These are phyloP conservation scores for Agelaius tricolor DNA, from an alignment of 2,113 vertebrate genomes.

Conservation along the genomic window DNA sequence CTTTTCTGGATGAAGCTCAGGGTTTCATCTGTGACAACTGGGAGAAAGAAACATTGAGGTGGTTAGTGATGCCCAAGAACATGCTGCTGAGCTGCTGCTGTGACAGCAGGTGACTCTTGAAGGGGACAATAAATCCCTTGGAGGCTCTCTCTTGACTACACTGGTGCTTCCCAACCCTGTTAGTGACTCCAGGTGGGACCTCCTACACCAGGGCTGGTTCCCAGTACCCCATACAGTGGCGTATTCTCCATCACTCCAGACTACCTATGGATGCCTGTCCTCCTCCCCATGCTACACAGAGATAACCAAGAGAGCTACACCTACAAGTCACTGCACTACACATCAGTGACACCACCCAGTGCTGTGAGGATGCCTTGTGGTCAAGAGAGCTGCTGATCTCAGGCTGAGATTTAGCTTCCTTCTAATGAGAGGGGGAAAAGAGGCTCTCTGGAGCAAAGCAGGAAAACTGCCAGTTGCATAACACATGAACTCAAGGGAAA, in stretches of 20 bases:
- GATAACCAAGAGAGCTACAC: background rate
- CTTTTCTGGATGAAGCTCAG: constrained; percentile 94
- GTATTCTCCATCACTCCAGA: background rate
- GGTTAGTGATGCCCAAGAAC: constrained; percentile 64
- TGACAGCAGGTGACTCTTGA: background rate
- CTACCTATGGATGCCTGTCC: background rate
- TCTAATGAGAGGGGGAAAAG: background rate
- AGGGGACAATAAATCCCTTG: background rate
- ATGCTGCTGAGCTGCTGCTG: background rate
- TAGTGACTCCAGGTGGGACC: background rate
- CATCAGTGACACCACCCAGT: background rate
- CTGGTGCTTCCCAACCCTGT: background rate
- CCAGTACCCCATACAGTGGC: background rate
- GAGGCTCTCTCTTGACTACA: background rate
- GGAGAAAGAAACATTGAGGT: constrained; percentile 71
- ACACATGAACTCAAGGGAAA: background rate
- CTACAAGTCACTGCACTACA: background rate
- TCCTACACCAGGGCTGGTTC: background rate
- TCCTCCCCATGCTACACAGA: background rate
- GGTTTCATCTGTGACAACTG: constrained; percentile 97
- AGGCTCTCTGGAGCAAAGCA: background rate
- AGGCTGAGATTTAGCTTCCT: background rate
- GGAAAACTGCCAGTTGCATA: background rate
- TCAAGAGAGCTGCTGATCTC: background rate
- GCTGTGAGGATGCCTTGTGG: background rate